Percentiles rank a stretch among this genome's conserved stretches.
phyloP scores from a whole-genome alignment of 2,113 vertebrate genomes.

The Procavia capensis region DNA sequence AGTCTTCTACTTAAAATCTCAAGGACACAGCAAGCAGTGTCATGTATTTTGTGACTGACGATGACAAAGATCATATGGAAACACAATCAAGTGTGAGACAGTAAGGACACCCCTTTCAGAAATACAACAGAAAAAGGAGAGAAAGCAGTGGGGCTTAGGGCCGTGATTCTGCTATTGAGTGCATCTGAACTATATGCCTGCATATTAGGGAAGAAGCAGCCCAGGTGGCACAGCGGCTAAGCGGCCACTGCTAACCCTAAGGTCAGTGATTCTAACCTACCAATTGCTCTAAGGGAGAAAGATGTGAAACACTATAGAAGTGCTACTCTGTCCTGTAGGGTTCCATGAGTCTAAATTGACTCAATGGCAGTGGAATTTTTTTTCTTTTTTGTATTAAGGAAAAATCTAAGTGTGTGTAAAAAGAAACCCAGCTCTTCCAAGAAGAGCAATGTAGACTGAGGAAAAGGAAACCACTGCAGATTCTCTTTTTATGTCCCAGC shows the following conservation, averaged over 20 bases:
- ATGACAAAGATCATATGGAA: not conserved
- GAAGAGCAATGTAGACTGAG: not conserved
- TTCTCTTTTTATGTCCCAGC: not conserved
- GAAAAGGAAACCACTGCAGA: not conserved
- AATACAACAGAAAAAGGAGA: not conserved
- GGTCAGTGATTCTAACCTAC: no score
- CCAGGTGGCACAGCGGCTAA: no score
- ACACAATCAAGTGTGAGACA: not conserved
- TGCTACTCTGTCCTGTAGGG: no score
- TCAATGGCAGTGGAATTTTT: not conserved
- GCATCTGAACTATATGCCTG: not conserved
- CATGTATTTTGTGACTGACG: not conserved
- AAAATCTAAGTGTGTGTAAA: not conserved
- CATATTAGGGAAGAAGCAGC: no score
- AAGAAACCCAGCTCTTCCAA: not conserved
- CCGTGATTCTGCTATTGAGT: not conserved
- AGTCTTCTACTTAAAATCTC: conserved; percentile 11
- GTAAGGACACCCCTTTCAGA: not conserved
- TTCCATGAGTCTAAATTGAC: no score
- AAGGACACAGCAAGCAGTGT: not conserved
- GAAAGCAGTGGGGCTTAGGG: not conserved
- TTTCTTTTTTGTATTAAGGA: not conserved
- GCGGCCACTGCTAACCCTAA: no score
- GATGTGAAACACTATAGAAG: no score
- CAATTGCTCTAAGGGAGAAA: no score